These are phyloP conservation scores for Zonotrichia albicollis DNA, from an alignment of 2,797 vertebrate species.

Conservation along the genomic window DNA sequence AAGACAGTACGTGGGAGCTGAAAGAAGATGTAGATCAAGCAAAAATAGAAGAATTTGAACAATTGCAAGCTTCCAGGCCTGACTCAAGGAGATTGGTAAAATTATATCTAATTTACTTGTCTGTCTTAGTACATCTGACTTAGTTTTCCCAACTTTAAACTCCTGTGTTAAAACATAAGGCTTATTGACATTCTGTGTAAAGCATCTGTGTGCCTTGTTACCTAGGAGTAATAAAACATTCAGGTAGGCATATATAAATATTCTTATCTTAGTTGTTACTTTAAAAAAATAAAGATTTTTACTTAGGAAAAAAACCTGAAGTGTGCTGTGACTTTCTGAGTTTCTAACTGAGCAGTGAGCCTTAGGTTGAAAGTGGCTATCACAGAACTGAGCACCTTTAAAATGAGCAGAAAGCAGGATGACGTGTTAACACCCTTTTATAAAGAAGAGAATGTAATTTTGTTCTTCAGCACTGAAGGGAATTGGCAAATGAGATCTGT, in stretches of 20 bases:
- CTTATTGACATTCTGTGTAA: not conserved
- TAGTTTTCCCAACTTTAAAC: not conserved
- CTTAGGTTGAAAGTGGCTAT: not conserved
- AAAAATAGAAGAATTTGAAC: conserved; percentile 99
- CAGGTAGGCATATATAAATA: not conserved
- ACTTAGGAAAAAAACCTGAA: not conserved
- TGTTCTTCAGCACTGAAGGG: not conserved
- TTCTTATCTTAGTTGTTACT: not conserved
- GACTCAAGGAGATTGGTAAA: conserved; percentile 90
- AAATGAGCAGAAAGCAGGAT: not conserved
- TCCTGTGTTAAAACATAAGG: not conserved
- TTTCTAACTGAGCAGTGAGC: not conserved
- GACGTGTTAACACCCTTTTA: not conserved
- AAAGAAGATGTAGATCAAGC: conserved; percentile 97
- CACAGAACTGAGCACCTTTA: not conserved
- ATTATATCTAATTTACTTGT: conserved; percentile 34
- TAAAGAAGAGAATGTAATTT: not conserved
- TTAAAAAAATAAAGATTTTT: not conserved
- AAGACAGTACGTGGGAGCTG: conserved; percentile 99
- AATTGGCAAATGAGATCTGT: not conserved
- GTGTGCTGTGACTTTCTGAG: not conserved
- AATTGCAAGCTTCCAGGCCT: conserved; percentile 91
- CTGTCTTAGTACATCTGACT: conserved; percentile 4
- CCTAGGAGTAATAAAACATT: not conserved
- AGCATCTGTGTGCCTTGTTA: not conserved